Evolutionary conservation across 2,888 invertebrate genomes (phyloP).

Genomic region (Glomeris marginata): DNA sequence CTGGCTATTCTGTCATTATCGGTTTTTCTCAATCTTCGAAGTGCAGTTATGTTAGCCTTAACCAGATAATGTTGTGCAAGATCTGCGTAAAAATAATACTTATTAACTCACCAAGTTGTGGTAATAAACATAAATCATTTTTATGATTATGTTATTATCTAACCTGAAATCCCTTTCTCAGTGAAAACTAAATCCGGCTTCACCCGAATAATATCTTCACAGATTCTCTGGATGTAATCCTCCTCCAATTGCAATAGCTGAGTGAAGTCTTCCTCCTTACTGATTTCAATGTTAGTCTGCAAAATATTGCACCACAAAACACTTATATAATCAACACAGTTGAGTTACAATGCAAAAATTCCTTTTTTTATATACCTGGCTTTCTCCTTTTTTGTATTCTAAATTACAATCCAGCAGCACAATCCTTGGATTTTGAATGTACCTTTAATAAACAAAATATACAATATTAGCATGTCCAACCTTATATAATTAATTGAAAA

Average conservation of each 20-base stretch:
- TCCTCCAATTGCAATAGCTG: slow-evolving; percentile 89
- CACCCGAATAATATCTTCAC: slow-evolving; percentile 81
- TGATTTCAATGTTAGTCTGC: slow-evolving; percentile 87
- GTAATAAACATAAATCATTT: too few species aligned
- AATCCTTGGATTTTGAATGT: slow-evolving; percentile 90
- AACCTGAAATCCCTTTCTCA: slow-evolving; percentile 81
- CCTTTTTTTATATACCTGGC: slow-evolving; percentile 37
- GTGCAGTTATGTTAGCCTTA: slow-evolving; percentile 45
- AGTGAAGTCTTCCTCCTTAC: slow-evolving; percentile 88
- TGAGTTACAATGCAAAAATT: too few species aligned
- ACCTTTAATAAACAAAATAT: slow-evolving; percentile 32
- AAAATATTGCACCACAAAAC: slow-evolving; percentile 17
- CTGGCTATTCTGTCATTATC: slow-evolving; percentile 95
- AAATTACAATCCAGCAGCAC: slow-evolving; percentile 85
- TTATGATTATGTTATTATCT: neutral
- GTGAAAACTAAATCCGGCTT: slow-evolving; percentile 96
- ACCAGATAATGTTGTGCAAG: slow-evolving; percentile 76
- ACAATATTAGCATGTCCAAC: neutral
- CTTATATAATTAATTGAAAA: too few species aligned
- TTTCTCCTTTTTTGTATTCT: slow-evolving; percentile 99
- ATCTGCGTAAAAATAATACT: too few species aligned
- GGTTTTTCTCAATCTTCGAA: slow-evolving; percentile 71
- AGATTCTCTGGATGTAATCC: slow-evolving; percentile 72
- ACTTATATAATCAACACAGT: too few species aligned
- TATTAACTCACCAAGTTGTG: too few species aligned